Conservation (phyloP, 2,888 invertebrate species). For the Ligdia adustata region DNA sequence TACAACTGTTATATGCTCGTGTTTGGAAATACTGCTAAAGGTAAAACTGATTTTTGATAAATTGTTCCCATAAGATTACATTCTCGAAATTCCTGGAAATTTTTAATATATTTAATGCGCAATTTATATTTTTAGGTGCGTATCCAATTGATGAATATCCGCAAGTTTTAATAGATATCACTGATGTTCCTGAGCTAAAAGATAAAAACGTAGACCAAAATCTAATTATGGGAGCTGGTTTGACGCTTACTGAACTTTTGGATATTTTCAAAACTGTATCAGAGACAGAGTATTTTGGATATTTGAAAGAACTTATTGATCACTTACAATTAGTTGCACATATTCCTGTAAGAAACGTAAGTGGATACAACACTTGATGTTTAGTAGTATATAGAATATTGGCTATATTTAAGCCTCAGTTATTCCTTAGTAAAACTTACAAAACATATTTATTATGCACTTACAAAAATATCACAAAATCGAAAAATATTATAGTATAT, state of each 20-base stretch:
- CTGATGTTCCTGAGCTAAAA: conserved; percentile 61
- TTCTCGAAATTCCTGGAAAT: no score
- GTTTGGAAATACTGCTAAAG: conserved; percentile 89
- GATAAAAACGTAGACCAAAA: conserved; percentile 59
- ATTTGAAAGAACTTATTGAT: conserved; percentile 83
- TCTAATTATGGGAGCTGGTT: conserved; percentile 64
- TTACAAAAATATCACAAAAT: no score
- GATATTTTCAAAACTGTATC: conserved; percentile 61
- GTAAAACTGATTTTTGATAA: no score
- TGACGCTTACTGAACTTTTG: conserved; percentile 66
- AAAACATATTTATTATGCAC: no score
- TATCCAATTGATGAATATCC: conserved; percentile 65
- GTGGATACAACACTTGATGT: no score
- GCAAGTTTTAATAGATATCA: conserved; percentile 62
- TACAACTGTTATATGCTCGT: conserved; percentile 84
- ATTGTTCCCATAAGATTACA: no score
- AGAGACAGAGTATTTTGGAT: conserved; percentile 78
- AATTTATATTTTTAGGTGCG: conserved; percentile 54
- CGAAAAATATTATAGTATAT: no score
- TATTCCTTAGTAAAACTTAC: no score
- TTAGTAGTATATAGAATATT: no score
- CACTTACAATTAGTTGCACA: conserved; percentile 89
- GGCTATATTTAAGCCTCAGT: no score
- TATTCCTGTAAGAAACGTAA: conserved; percentile 89
- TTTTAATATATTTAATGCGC: no score